These are phyloP conservation scores for Procavia capensis DNA, from an alignment of 2,113 vertebrate species.

Conservation along the genomic window DNA sequence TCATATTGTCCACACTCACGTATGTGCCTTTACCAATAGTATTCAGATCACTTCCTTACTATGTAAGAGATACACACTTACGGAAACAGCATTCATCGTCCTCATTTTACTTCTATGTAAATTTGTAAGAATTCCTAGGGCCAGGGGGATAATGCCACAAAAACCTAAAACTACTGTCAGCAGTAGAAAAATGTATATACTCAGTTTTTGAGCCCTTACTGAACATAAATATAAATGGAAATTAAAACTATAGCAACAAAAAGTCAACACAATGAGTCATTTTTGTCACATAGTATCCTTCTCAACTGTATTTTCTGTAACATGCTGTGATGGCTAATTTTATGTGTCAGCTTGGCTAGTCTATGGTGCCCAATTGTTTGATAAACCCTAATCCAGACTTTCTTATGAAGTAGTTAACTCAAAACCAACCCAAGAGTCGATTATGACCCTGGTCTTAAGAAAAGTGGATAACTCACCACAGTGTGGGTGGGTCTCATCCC, in stretches of 20 bases:
- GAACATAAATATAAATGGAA: slow-evolving; percentile 13
- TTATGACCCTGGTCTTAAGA: too few relatives aligned
- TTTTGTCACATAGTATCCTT: background rate
- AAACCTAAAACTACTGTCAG: background rate
- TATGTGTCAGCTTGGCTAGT: too few relatives aligned
- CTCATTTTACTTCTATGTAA: background rate
- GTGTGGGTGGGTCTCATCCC: too few relatives aligned
- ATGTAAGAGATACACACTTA: background rate
- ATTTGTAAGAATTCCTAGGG: background rate
- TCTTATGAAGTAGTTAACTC: too few relatives aligned
- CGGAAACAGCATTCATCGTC: background rate
- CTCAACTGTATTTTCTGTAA: background rate
- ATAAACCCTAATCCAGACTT: too few relatives aligned
- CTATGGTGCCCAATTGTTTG: too few relatives aligned
- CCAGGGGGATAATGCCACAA: background rate
- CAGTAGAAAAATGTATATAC: background rate
- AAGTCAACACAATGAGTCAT: background rate
- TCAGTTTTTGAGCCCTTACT: background rate
- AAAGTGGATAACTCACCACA: too few relatives aligned
- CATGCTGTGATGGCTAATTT: background rate
- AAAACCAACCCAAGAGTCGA: too few relatives aligned
- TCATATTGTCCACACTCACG: background rate
- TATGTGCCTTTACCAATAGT: background rate
- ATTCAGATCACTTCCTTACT: background rate
- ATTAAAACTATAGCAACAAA: background rate